Conservation (phyloP, 1,140 invertebrate species). For the Leptopilina clavipes region DNA sequence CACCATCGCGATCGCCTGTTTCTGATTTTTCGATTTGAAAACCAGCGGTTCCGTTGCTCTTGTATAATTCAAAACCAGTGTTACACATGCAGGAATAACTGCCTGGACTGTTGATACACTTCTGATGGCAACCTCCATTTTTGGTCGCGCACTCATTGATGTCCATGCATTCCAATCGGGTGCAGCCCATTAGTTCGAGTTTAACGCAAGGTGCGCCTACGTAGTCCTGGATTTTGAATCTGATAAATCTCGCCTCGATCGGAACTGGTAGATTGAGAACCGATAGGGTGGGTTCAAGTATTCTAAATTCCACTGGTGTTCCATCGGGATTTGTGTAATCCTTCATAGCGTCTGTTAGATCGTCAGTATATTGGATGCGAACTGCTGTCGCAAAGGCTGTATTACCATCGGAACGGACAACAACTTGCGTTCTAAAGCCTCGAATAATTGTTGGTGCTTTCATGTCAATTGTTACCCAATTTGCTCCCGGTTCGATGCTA, state of each 20-base stretch:
- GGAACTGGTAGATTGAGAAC: slow-evolving; percentile 92
- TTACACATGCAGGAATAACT: slow-evolving; percentile 92
- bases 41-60: slow-evolving; percentile 93
- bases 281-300: slow-evolving; percentile 89
- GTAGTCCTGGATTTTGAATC: slow-evolving; percentile 93
- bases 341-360: slow-evolving; percentile 91
- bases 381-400: slow-evolving; percentile 92
- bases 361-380: slow-evolving; percentile 89
- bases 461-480: slow-evolving; percentile 92
- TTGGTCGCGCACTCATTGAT: slow-evolving; percentile 92
- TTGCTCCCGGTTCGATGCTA: slow-evolving; percentile 86
- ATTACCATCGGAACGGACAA: slow-evolving; percentile 84
- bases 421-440: slow-evolving; percentile 92
- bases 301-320: slow-evolving; percentile 93
- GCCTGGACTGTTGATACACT: slow-evolving; percentile 92
- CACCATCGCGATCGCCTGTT: slow-evolving; percentile 89
- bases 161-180: slow-evolving; percentile 91
- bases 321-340: slow-evolving; percentile 94
- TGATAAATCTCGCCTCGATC: slow-evolving; percentile 92
- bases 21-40: slow-evolving; percentile 88
- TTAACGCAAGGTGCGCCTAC: slow-evolving; percentile 91
- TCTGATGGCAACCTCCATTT: slow-evolving; percentile 96
- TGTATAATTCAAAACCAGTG: slow-evolving; percentile 93
- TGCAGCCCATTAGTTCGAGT: slow-evolving; percentile 95
- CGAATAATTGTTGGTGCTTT: slow-evolving; percentile 92